These are phyloP conservation scores for Macrosoma leucophasiata DNA, from an alignment of 2,888 invertebrate species.

Conservation along the genomic window DNA sequence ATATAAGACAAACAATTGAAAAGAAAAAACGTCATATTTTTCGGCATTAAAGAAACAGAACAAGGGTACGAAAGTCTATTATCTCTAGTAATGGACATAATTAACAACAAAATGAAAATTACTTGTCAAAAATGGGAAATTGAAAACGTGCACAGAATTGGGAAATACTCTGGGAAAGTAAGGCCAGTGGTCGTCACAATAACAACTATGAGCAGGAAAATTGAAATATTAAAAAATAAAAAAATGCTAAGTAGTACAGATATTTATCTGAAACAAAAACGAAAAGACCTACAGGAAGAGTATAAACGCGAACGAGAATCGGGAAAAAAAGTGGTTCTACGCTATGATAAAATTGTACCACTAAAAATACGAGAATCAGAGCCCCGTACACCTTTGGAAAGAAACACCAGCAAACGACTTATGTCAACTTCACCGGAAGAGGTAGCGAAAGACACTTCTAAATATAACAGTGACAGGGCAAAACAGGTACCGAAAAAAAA, in stretches of 20 bases:
- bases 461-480: slow-evolving; percentile 1
- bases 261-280: slow-evolving; percentile 26
- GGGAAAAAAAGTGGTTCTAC: slow-evolving; percentile 21
- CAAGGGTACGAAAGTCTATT: slow-evolving; percentile 15
- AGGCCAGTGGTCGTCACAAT: slow-evolving; percentile 19
- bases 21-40: slow-evolving; percentile 27
- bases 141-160: slow-evolving; percentile 16
- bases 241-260: slow-evolving; percentile 11
- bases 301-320: slow-evolving; percentile 17
- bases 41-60: slow-evolving; percentile 25
- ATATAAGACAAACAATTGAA: slow-evolving; percentile 21
- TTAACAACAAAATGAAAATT: slow-evolving; percentile 18
- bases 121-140: slow-evolving; percentile 18
- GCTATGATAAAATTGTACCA: slow-evolving; percentile 22
- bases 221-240: slow-evolving; percentile 24
- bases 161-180: slow-evolving; percentile 13
- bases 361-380: slow-evolving; percentile 12
- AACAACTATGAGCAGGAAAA: slow-evolving; percentile 21
- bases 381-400: slow-evolving; percentile 1
- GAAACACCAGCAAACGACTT: slow-evolving; percentile 7
- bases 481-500: slow-evolving; percentile 7
- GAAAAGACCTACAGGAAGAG: slow-evolving; percentile 24
- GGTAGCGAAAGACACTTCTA: neutral
- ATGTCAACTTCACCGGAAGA: slow-evolving; percentile 18
- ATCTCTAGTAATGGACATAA: slow-evolving; percentile 10